Conservation (phyloP, 2,797 vertebrate species). For the Ibycter americanus region DNA sequence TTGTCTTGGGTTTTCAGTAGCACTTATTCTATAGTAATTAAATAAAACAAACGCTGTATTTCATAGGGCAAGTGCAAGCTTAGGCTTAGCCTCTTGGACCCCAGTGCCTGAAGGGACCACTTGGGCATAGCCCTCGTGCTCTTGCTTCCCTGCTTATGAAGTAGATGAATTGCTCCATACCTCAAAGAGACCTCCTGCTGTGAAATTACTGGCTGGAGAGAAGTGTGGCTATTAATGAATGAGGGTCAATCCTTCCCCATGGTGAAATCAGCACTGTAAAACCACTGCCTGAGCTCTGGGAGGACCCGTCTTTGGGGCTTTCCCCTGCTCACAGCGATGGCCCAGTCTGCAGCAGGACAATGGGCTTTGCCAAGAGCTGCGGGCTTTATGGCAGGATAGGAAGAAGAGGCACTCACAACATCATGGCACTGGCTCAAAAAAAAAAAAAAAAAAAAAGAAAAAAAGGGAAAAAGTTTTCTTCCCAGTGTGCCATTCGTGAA, state of each 20-base stretch:
- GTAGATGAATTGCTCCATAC: background rate
- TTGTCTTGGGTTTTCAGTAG: background rate
- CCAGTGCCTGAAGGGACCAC: background rate
- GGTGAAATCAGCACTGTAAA: background rate
- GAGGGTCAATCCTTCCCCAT: background rate
- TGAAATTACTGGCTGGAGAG: background rate
- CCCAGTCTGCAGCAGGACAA: background rate
- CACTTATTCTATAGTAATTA: background rate
- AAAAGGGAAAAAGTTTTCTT: background rate
- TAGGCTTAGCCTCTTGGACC: background rate
- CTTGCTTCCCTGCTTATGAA: background rate
- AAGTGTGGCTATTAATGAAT: background rate
- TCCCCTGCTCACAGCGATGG: background rate
- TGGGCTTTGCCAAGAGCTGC: background rate
- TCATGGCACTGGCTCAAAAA: background rate
- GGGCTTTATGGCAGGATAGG: background rate
- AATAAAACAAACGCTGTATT: background rate
- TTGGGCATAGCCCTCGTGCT: background rate
- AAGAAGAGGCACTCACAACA: background rate
- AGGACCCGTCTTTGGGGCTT: background rate
- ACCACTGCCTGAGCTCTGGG: background rate
- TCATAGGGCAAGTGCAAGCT: background rate
- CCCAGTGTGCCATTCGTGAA: background rate
- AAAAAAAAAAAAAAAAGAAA: background rate
- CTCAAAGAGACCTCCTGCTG: background rate